Percentiles rank a stretch among this genome's conserved stretches.
Conservation (phyloP, 2,888 invertebrate species). For the Archips xylosteana region DNA sequence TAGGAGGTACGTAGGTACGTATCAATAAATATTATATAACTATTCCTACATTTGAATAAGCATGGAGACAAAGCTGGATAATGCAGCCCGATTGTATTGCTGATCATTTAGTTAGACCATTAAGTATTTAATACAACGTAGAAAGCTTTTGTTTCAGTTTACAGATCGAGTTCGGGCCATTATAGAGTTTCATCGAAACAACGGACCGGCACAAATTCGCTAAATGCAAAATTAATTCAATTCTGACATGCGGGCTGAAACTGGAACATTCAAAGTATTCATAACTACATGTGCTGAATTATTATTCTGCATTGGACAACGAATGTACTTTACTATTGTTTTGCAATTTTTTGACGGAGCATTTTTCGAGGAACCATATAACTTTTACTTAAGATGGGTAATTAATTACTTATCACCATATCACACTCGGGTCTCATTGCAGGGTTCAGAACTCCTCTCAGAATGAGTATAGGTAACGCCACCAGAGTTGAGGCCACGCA, state of each 20-base stretch:
- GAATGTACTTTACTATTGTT: no score
- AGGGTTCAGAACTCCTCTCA: no score
- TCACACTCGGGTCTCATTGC: no score
- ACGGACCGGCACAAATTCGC: slow-evolving; percentile 25
- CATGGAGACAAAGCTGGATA: neutral
- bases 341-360: no score
- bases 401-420: no score
- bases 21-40: neutral
- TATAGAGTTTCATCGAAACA: slow-evolving; percentile 18
- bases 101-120: neutral
- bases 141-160: slow-evolving; percentile 13
- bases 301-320: no score
- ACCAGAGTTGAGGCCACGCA: no score
- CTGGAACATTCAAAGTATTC: slow-evolving; percentile 10
- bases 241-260: slow-evolving; percentile 28
- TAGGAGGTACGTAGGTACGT: neutral
- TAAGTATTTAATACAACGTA: neutral
- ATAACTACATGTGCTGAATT: neutral
- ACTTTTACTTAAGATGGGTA: no score
- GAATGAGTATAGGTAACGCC: no score
- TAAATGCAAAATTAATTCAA: slow-evolving; percentile 29
- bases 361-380: no score
- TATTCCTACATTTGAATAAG: neutral
- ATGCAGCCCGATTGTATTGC: neutral
- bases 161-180: slow-evolving; percentile 12